phyloP scores from a whole-genome alignment of 1,140 invertebrate genomes.

The Mizuhopecten yessoensis region DNA sequence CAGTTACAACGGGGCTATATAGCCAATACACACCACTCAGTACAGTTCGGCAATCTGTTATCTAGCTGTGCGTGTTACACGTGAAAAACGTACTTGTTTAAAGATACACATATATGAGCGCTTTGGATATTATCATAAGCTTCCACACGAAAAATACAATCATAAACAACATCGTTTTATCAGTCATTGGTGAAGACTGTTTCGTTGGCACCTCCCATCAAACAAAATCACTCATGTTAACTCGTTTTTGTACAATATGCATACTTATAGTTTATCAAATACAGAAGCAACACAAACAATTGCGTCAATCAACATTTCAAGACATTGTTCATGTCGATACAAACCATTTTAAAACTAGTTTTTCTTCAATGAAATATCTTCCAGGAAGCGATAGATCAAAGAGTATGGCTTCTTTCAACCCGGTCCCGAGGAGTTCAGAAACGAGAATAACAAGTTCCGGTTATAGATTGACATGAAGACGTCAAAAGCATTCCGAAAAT shows the following conservation, averaged over 20 bases:
- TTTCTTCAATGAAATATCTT: slow-evolving; percentile 11
- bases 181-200: no score
- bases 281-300: not conserved
- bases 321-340: not conserved
- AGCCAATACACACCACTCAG: no score
- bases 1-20: no score
- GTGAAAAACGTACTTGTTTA: no score
- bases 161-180: no score
- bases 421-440: slow-evolving; percentile 30
- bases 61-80: no score
- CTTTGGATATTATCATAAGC: no score
- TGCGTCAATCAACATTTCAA: not conserved
- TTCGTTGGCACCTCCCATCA: not conserved
- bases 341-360: slow-evolving; percentile 21
- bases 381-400: slow-evolving; percentile 32
- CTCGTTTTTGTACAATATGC: not conserved
- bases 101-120: no score
- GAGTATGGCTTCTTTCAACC: slow-evolving; percentile 32
- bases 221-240: not conserved
- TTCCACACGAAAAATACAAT: no score
- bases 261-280: not conserved
- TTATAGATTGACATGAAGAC: not conserved
- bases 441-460: not conserved
- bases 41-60: no score
- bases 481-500: not conserved